Conservation (phyloP, 2,113 vertebrate species). For the Tapirus terrestris region DNA sequence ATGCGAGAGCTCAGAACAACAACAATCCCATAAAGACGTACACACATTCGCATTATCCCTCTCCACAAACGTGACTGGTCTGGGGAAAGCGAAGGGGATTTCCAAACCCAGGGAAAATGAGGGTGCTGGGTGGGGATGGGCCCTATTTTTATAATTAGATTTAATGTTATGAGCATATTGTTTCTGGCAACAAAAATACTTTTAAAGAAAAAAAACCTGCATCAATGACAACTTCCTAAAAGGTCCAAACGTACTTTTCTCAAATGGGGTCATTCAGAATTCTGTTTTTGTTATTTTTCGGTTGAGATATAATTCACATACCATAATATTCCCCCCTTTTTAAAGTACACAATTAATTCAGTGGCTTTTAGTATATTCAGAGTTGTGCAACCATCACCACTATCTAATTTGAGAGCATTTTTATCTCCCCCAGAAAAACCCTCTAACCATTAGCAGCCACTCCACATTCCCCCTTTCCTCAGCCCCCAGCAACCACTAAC, state of each 20-base stretch:
- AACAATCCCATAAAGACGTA: fast-evolving
- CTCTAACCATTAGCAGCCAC: neutral
- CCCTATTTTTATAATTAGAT: neutral
- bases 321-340: neutral
- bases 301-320: neutral
- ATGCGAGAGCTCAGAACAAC: neutral
- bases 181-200: neutral
- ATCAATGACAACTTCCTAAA: neutral
- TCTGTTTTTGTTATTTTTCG: neutral
- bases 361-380: neutral
- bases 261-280: neutral
- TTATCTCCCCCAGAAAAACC: neutral
- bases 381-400: neutral
- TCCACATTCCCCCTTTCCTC: fast-evolving
- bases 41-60: fast-evolving
- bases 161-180: neutral
- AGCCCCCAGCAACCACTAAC: neutral
- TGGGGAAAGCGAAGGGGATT: neutral
- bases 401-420: neutral
- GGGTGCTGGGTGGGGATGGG: fast-evolving
- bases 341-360: neutral
- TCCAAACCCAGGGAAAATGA: neutral
- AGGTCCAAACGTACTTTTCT: neutral
- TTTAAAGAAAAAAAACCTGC: neutral
- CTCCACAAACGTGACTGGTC: too few species aligned